These are phyloP conservation scores for Gallinago paraguaiae DNA, from an alignment of 2,113 vertebrate species.

Conservation along the genomic window DNA sequence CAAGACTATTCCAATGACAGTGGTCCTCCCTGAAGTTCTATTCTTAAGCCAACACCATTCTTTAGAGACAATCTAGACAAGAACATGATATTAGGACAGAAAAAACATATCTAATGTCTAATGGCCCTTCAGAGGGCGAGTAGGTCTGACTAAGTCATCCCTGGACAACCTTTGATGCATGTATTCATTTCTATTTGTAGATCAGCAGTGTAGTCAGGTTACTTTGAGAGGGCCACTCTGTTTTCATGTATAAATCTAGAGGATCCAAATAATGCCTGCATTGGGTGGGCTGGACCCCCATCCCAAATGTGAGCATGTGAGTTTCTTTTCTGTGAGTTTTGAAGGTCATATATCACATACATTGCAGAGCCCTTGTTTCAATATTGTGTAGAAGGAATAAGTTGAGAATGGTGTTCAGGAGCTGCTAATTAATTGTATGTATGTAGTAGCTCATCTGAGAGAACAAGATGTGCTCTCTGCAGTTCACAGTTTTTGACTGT, in stretches of 20 bases:
- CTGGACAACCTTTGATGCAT: background rate
- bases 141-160: background rate
- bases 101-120: background rate
- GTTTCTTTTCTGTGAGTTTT: background rate
- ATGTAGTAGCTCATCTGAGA: background rate
- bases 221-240: background rate
- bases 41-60: background rate
- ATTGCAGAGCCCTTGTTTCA: background rate
- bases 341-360: background rate
- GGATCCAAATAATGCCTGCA: background rate
- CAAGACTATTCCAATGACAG: accelerated
- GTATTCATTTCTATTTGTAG: background rate
- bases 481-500: background rate
- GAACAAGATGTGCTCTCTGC: background rate
- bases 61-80: background rate
- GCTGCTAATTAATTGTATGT: background rate
- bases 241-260: background rate
- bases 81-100: background rate
- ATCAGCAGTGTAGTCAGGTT: background rate
- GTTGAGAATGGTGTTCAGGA: background rate
- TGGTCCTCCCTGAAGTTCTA: background rate
- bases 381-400: background rate
- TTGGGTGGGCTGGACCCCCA: background rate
- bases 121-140: background rate
- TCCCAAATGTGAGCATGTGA: background rate